These are phyloP conservation scores for Leucoma salicis DNA, from an alignment of 2,888 invertebrate genomes.

Conservation along the genomic window DNA sequence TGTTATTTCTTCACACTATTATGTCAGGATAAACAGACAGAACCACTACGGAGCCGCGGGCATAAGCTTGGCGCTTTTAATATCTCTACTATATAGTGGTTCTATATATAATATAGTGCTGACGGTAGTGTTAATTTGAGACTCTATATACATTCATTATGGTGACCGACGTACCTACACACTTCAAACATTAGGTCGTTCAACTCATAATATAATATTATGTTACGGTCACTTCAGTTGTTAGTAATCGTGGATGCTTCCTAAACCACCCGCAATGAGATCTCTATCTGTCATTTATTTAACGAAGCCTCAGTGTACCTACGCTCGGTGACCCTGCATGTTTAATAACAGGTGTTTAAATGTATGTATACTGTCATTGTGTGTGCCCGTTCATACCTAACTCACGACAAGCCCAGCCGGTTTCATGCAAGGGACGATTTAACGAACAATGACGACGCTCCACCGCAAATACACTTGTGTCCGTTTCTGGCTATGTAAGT, in stretches of 20 bases:
- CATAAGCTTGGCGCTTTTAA: no score
- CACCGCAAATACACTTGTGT: slow-evolving; percentile 73
- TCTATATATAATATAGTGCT: no score
- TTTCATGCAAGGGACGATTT: slow-evolving; percentile 81
- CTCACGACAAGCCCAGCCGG: slow-evolving; percentile 78
- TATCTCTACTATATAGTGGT: no score
- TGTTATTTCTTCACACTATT: no score
- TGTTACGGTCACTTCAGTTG: slow-evolving; percentile 44
- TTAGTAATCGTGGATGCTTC: slow-evolving; percentile 65
- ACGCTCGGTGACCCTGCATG: slow-evolving; percentile 71
- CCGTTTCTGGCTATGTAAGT: slow-evolving; percentile 69
- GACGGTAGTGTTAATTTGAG: not conserved
- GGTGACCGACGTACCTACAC: not conserved
- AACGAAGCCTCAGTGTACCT: slow-evolving; percentile 64
- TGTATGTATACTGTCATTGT: slow-evolving; percentile 76
- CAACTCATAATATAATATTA: slow-evolving; percentile 58
- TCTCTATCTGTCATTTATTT: slow-evolving; percentile 76
- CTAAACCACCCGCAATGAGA: slow-evolving; percentile 62
- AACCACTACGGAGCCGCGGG: no score
- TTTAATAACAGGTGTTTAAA: slow-evolving; percentile 81
- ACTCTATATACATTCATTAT: not conserved
- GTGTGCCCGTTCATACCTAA: slow-evolving; percentile 68
- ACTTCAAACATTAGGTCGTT: slow-evolving; percentile 46
- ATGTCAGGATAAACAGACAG: no score
- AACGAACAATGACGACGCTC: slow-evolving; percentile 81